Evolutionary conservation across 2,888 invertebrate species (phyloP), one percentile per base, ranked within the genome.

Genomic region (Gibbula magus): DNA sequence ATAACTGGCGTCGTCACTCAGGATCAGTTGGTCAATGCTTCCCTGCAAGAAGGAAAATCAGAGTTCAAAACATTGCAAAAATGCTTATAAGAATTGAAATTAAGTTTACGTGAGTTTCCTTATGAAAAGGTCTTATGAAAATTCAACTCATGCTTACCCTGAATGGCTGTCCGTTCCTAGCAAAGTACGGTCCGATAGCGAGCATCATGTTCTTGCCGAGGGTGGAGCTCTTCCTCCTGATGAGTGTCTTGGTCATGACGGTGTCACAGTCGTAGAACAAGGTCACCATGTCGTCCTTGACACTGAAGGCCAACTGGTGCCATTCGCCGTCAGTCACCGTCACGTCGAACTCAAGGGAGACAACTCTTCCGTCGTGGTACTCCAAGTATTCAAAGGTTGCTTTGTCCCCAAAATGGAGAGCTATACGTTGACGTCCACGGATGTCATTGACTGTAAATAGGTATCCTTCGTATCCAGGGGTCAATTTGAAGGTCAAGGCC

Each of bases 361-460:
- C 66, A 82, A 82, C 16, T 75, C 73, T 20, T 75, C 85, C 35
- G 84, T 79, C 82, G 67, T 78, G 80, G 52, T 82, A 80, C 13
- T 80, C 82, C 54, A 82, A 73, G 52, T 78, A 82, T 20, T 82
- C 80, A 39, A 82, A 80, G 35, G 75, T 82, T 13, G 78, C 35
- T 18, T 74, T 80, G 22, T 39, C 39, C 0, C 82, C 80, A 16
- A 82, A 39, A 32, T 78, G 80, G 45, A 82, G n/a, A 8, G 75
- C 82, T 8, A 90, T 75, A 52, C 85, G 81, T 70, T 87, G 88
- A 18, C 82, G 83, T 7, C 89, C 79, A 32, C 80, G 54, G 35
- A 79, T 84, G 79, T 91, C 89, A 82, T 87, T 89, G 4, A 91
- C 70, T n/a, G 89, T 89, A 18, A 90, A 84, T 18, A 89, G 78